A percentile compares a stretch with the other conserved stretches of the same genome.
Evolutionary conservation across 35 echinoderm and acorn worm species (phyloP).

Genomic region (Stichopus chloronotus): DNA sequence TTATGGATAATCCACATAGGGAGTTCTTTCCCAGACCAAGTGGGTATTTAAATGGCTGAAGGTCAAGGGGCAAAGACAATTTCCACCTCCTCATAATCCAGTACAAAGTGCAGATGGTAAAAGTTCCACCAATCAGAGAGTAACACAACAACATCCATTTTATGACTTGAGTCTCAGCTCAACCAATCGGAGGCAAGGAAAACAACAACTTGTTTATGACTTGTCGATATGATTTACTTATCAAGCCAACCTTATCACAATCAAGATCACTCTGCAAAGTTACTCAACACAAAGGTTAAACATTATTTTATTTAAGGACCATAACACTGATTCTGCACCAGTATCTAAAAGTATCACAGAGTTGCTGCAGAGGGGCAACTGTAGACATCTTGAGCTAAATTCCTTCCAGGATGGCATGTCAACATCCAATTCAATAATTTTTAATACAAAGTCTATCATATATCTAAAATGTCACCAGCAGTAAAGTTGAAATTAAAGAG

Average conservation of each 20-base stretch:
- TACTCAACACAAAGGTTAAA: conserved; percentile 17
- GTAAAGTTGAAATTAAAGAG: neutral
- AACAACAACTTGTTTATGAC: neutral
- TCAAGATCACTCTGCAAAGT: conserved; percentile 20
- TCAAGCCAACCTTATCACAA: neutral
- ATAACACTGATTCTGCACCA: too few species aligned
- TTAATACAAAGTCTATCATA: neutral
- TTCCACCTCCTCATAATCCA: neutral
- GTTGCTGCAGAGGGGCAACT: too few species aligned
- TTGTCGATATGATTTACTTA: conserved; percentile 13
- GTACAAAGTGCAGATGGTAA: neutral
- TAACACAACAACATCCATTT: neutral
- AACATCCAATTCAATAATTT: neutral
- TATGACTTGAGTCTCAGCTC: neutral
- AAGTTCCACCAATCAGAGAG: neutral
- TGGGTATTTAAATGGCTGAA: neutral
- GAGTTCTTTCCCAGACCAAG: neutral
- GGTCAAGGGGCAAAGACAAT: neutral
- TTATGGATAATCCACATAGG: too few species aligned
- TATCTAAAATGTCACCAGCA: neutral
- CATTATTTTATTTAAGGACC: too few species aligned
- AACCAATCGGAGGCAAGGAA: neutral
- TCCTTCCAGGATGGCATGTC: neutral
- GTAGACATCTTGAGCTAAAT: neutral
- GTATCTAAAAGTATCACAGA: too few species aligned